A percentile compares a stretch with the other conserved stretches of the same genome.
These are phyloP conservation scores for Acanthisitta chloris DNA, from an alignment of 2,113 vertebrate species.

Conservation along the genomic window DNA sequence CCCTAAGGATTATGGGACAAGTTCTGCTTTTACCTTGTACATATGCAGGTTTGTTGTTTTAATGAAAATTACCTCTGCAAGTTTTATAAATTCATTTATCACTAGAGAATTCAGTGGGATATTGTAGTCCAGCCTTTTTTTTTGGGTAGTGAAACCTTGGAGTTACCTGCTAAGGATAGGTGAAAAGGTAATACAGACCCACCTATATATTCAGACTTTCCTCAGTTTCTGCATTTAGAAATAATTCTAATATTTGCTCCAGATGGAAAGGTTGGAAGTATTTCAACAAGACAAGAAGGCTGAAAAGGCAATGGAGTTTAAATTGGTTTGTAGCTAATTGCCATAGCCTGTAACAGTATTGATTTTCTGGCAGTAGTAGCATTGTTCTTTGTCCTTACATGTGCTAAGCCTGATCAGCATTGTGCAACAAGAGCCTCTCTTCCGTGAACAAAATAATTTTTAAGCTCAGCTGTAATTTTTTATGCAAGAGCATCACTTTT, in stretches of 20 bases:
- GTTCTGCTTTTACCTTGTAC: neutral
- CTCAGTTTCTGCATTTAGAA: neutral
- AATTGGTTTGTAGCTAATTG: slow-evolving; percentile 57
- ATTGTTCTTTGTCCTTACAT: slow-evolving; percentile 15
- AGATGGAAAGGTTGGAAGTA: slow-evolving; percentile 23
- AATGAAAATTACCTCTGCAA: neutral
- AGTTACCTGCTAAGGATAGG: neutral
- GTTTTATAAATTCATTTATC: neutral
- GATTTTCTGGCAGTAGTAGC: slow-evolving; percentile 35
- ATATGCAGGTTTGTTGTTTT: neutral
- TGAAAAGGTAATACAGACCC: neutral
- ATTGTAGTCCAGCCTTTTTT: neutral
- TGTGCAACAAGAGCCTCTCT: neutral
- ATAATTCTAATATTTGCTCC: neutral
- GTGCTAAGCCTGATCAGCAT: neutral
- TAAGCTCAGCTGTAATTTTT: neutral
- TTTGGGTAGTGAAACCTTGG: neutral
- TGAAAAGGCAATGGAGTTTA: slow-evolving; percentile 34
- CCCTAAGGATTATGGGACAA: neutral
- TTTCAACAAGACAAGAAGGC: neutral
- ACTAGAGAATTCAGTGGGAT: neutral
- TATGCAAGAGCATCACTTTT: neutral
- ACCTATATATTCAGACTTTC: neutral
- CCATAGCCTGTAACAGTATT: slow-evolving; percentile 28
- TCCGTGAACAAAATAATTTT: neutral